These are phyloP conservation scores for Cylas formicarius DNA, from an alignment of 1,140 invertebrate species.

Conservation along the genomic window DNA sequence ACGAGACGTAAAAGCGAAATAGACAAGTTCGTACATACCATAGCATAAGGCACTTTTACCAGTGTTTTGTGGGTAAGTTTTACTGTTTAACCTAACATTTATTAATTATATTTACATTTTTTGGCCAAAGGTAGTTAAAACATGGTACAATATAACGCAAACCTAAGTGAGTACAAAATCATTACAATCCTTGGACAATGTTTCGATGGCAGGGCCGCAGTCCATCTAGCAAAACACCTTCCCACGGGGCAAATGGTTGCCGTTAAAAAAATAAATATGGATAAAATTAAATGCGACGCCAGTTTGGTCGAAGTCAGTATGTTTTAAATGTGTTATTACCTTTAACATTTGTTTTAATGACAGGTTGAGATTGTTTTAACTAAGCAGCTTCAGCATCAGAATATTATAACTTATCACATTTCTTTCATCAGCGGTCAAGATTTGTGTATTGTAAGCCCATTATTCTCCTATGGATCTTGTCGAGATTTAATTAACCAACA, in stretches of 20 bases:
- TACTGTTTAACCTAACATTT: too few relatives aligned
- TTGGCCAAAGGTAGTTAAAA: too few relatives aligned
- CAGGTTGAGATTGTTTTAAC: conserved; percentile 68
- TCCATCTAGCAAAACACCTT: conserved; percentile 61
- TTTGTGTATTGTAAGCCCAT: conserved; percentile 70
- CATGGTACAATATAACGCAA: conserved; percentile 30
- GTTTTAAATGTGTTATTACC: conserved; percentile 6
- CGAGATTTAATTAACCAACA: conserved; percentile 68
- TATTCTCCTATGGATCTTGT: conserved; percentile 77
- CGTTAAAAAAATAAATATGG: conserved; percentile 68
- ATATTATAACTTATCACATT: conserved; percentile 65
- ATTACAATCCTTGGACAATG: conserved; percentile 59
- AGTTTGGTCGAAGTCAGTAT: conserved; percentile 55
- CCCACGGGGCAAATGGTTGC: conserved; percentile 62
- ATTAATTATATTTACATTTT: too few relatives aligned
- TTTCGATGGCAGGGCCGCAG: conserved; percentile 57
- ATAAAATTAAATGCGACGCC: conserved; percentile 58
- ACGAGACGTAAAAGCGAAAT: too few relatives aligned
- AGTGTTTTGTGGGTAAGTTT: too few relatives aligned
- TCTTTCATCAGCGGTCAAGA: conserved; percentile 67
- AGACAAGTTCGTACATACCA: too few relatives aligned
- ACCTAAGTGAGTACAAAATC: conserved; percentile 46
- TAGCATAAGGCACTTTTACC: too few relatives aligned
- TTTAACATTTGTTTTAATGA: conserved; percentile 22
- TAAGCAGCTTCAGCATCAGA: conserved; percentile 69